A percentile compares a stretch with the other conserved stretches of the same genome.
Evolutionary conservation across 2,113 vertebrate genomes (phyloP).

Genomic region (Calidris pugnax): DNA sequence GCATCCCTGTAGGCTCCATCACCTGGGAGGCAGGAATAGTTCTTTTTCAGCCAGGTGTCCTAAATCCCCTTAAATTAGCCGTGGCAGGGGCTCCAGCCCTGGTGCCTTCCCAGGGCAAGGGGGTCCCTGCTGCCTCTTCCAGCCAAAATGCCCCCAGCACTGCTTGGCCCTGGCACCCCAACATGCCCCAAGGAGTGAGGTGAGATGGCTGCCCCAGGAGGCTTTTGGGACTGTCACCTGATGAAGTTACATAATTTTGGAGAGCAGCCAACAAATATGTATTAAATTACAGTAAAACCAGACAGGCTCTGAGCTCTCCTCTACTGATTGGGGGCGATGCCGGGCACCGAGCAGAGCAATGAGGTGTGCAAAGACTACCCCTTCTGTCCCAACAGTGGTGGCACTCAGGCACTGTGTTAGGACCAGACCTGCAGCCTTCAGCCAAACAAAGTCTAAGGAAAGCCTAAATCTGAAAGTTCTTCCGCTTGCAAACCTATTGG

Average conservation of each 20-base stretch:
- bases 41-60: background rate
- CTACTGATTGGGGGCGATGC: background rate
- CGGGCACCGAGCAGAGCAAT: background rate
- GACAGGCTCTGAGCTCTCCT: background rate
- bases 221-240: background rate
- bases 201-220: background rate
- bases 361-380: background rate
- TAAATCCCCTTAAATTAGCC: background rate
- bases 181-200: rapidly evolving
- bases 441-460: background rate
- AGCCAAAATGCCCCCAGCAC: background rate
- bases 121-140: background rate
- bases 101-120: background rate
- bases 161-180: background rate
- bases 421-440: background rate
- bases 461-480: background rate
- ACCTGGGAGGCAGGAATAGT: background rate
- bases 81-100: background rate
- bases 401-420: rapidly evolving
- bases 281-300: background rate
- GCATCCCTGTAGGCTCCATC: background rate
- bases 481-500: background rate
- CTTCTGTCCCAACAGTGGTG: rapidly evolving
- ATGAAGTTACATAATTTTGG: background rate
- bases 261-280: background rate